Evolutionary conservation across 2,797 vertebrate species (phyloP).

Genomic region (Poeciliopsis turneri): DNA sequence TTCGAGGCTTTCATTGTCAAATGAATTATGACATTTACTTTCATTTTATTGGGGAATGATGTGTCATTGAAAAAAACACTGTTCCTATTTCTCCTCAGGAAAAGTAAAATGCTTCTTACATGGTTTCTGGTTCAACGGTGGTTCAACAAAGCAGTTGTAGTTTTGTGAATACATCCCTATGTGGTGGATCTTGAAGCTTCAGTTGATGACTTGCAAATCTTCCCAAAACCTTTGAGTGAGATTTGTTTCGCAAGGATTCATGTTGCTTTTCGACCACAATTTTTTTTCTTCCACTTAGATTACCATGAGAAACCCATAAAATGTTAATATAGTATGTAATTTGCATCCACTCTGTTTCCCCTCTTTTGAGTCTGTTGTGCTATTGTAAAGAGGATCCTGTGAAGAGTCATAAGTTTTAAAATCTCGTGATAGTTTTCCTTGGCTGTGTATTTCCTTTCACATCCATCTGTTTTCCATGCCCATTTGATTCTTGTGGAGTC

Average conservation of each 20-base stretch:
- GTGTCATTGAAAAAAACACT: background rate
- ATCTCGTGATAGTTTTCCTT: background rate
- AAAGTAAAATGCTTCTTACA: background rate
- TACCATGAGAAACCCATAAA: background rate
- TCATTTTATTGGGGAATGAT: background rate
- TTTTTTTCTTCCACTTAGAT: background rate
- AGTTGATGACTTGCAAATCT: background rate
- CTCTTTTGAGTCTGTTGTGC: background rate
- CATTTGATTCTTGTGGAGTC: background rate
- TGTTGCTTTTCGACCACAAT: background rate
- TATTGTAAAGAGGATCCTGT: slow-evolving; percentile 1
- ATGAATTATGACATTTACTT: background rate
- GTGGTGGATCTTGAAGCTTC: background rate
- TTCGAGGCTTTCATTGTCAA: background rate
- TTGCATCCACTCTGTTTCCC: background rate
- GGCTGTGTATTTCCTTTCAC: background rate
- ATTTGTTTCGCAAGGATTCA: background rate
- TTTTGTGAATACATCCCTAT: background rate
- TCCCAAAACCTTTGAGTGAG: background rate
- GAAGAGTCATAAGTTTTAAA: background rate
- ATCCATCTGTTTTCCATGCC: background rate
- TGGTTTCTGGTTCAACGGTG: background rate
- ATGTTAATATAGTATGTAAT: background rate
- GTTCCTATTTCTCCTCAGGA: background rate
- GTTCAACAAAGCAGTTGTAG: background rate